These are phyloP conservation scores for Menura novaehollandiae DNA, from an alignment of 2,113 vertebrate species.

Conservation along the genomic window DNA sequence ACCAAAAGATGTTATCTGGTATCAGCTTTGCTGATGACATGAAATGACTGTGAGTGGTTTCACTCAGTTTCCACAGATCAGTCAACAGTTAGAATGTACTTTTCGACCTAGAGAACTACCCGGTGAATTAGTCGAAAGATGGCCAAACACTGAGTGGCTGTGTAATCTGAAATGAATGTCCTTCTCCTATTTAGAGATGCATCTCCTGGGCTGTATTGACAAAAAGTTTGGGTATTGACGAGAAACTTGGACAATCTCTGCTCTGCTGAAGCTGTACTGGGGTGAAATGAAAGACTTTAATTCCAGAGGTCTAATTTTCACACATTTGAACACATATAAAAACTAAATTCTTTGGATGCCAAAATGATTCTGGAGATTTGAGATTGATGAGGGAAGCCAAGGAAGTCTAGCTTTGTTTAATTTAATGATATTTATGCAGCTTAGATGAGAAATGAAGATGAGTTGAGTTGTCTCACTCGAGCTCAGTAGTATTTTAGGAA, in stretches of 20 bases:
- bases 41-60: neutral
- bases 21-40: neutral
- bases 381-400: neutral
- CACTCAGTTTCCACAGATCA: neutral
- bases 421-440: neutral
- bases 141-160: neutral
- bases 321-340: neutral
- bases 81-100: neutral
- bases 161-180: neutral
- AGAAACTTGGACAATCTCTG: neutral
- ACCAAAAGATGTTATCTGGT: neutral
- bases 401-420: neutral
- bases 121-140: neutral
- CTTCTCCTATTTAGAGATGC: neutral
- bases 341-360: neutral
- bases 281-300: neutral
- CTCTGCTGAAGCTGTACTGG: neutral
- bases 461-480: neutral
- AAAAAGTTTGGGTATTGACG: neutral
- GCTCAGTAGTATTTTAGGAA: slow-evolving; percentile 17
- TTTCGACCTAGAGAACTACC: neutral
- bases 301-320: neutral
- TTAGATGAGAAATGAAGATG: neutral
- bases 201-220: neutral
- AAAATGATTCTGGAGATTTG: neutral